Base-by-base conservation (phyloP, 2,888 invertebrate genomes). In the Iselma pallidipennis region DNA sequence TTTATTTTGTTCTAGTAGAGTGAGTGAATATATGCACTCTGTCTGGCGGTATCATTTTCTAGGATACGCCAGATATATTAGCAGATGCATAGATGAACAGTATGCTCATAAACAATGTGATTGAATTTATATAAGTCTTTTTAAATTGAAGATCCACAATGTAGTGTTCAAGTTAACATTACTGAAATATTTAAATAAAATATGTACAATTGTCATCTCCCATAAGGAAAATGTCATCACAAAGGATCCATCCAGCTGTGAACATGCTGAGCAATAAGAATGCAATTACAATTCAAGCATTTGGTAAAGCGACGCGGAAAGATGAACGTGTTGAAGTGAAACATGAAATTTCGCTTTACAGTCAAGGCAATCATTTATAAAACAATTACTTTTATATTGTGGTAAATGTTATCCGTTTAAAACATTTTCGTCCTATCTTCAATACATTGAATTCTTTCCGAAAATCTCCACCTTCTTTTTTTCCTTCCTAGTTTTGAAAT, bases 181-280 rank as follows among this genome's bases (percentile, higher is more conserved):
- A n/a, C n/a, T n/a, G n/a, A n/a, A n/a, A n/a, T n/a, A n/a, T n/a
- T n/a, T n/a, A n/a, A n/a, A n/a, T n/a, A n/a, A n/a, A n/a, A n/a
- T n/a, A n/a, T 16, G 14, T 37, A 37, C 7, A 16, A 37, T 37
- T 14, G 16, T 16, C 37, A 7, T 0, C 6, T 6, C 3, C 5
- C 16, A 16, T 3, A 33, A 37, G 16, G 37, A 37, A 16, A 51
- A 52, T 23, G 29, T 26, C 28, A 37, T 61, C 63, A 66, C 67
- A 69, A 69, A 63, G 54, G 67, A 68, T 66, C 66, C 65, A 63
- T 63, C 63, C 65, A 57, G 65, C 66, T 63, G 69, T 69, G 61
- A 69, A 69, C 66, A 65, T 68, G 67, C 63, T 63, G 61, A 55
- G 65, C 63, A 53, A 67, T 69, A 68, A 66, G 69, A 68, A 68